These are phyloP conservation scores for Acanthisitta chloris DNA, from an alignment of 2,113 vertebrate genomes.

Conservation along the genomic window DNA sequence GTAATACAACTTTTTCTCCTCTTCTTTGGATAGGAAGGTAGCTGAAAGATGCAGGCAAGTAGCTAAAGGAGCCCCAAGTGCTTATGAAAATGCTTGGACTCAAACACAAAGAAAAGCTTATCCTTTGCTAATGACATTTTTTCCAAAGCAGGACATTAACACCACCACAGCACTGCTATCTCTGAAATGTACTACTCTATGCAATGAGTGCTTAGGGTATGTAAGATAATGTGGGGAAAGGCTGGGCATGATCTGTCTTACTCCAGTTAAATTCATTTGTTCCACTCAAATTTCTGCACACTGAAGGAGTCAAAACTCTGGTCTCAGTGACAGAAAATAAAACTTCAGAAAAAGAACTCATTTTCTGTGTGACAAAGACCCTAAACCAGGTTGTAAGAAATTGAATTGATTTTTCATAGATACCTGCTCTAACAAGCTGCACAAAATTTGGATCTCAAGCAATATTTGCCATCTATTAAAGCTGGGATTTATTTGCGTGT, in stretches of 20 bases:
- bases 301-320: background rate
- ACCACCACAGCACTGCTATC: too few relatives aligned
- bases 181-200: background rate
- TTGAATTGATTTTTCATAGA: background rate
- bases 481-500: fast-evolving
- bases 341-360: background rate
- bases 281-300: background rate
- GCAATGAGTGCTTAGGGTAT: background rate
- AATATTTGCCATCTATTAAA: background rate
- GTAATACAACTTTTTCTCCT: background rate
- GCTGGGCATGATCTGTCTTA: background rate
- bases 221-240: background rate
- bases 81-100: background rate
- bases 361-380: background rate
- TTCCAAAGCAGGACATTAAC: background rate
- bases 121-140: background rate
- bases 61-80: background rate
- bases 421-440: background rate
- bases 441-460: background rate
- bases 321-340: background rate
- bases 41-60: background rate
- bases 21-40: background rate
- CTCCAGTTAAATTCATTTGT: background rate
- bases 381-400: background rate
- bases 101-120: background rate